Evolutionary conservation across 2,797 vertebrate genomes (phyloP).

Genomic region (Spondyliosoma cantharus): DNA sequence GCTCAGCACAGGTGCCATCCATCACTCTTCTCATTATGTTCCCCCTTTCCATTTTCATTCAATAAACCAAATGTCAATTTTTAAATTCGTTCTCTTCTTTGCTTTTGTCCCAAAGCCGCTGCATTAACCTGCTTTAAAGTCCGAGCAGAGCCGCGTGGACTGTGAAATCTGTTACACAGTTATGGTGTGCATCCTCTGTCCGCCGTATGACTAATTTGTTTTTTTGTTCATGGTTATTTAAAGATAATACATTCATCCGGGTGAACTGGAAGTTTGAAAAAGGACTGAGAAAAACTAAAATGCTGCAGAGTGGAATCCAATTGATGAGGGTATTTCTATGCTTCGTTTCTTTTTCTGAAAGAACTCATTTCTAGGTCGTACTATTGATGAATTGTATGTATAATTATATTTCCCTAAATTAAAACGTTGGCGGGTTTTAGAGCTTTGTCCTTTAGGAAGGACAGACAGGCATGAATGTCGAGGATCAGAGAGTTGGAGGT

Average conservation of each 20-base stretch:
- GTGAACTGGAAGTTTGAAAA: slow-evolving; percentile 27
- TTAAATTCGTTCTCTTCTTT: slow-evolving; percentile 14
- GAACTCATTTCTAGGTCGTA: neutral
- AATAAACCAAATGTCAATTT: slow-evolving; percentile 6
- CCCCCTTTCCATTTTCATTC: neutral
- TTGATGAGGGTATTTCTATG: slow-evolving; percentile 38
- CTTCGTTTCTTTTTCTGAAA: slow-evolving; percentile 14
- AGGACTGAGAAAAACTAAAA: slow-evolving; percentile 36
- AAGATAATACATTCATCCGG: slow-evolving; percentile 46
- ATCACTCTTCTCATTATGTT: neutral
- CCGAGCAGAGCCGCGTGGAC: slow-evolving; percentile 26
- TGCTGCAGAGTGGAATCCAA: slow-evolving; percentile 12
- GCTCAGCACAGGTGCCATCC: neutral
- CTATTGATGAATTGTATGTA: slow-evolving; percentile 24
- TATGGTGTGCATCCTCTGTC: slow-evolving; percentile 34
- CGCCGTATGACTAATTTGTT: slow-evolving; percentile 41
- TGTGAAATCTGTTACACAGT: slow-evolving; percentile 36
- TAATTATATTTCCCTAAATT: slow-evolving; percentile 35
- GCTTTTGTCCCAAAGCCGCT: slow-evolving; percentile 1
- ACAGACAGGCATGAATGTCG: neutral
- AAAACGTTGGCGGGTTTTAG: slow-evolving; percentile 42
- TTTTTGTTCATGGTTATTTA: slow-evolving; percentile 47
- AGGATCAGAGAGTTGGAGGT: neutral
- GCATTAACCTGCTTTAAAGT: slow-evolving; percentile 22
- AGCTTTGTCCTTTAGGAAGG: slow-evolving; percentile 31